Evolutionary conservation across 2,113 vertebrate genomes (phyloP), one percentile per base, ranked within the genome.

Genomic region (Ceyx margarethae): DNA sequence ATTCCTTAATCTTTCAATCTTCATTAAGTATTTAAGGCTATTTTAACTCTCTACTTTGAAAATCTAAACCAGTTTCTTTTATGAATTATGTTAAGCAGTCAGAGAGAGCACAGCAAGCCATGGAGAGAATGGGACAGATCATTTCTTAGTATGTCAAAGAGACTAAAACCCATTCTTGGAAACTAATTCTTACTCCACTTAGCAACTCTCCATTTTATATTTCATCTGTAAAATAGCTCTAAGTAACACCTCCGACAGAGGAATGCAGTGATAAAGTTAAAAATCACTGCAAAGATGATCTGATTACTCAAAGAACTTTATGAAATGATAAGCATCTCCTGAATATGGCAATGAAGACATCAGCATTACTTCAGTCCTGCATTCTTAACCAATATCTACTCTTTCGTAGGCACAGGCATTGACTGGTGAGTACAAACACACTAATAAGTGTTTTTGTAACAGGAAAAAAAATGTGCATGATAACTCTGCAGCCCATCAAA

Each of bases 21-120:
- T n/a, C 71, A 85, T 95, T 86, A 91, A 94, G 77, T 91, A 90
- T 93, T 90, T 96, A 91, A 90, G 45, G 75, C 21, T 94, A 89
- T 95, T 96, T 95, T 95, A 94, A 94, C 76, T 65, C 42, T 78
- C 69, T 57, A 5, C 81, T 93, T 90, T 79, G 86, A 95, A 93
- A 93, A 93, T 76, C 50, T 90, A 72, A 90, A 86, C 73, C 0
- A 11, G 89, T 95, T 96, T 90, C 73, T 93, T 85, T 72, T 72
- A 58, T 9, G 78, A 88, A 91, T 68, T 45, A 68, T 53, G 45
- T 78, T 68, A 84, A 94, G 45, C 45, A 61, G 68, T 78, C 72
- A 64, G 75, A 85, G 80, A 74, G 71, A 91, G 57, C 54, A 18
- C 58, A 65, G 86, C 37, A 79, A 93, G 45, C 66, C 71, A 2